Evolutionary conservation across 2,113 vertebrate genomes (phyloP).

Genomic region (Nycticryphes semicollaris): DNA sequence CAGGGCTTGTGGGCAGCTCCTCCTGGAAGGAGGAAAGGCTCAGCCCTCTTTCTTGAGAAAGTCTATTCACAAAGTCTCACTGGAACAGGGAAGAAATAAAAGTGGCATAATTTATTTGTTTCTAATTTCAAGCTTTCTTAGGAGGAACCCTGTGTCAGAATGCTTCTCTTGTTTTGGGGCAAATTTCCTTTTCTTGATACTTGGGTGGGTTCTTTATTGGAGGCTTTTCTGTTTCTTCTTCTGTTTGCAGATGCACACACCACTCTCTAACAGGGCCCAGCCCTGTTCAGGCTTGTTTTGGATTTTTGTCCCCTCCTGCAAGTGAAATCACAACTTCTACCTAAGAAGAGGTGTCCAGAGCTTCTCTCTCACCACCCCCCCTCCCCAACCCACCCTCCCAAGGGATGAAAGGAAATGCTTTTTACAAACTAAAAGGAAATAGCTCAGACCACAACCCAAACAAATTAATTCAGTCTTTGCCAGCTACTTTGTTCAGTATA

Average conservation of each 20-base stretch:
- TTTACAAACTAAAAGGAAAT: neutral
- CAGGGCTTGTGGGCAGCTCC: neutral
- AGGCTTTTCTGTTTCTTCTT: neutral
- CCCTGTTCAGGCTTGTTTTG: neutral
- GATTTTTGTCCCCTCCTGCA: neutral
- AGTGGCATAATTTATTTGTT: neutral
- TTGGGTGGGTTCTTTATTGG: neutral
- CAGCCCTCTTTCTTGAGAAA: neutral
- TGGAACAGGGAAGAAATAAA: neutral
- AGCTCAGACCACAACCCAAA: neutral
- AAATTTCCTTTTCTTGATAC: neutral
- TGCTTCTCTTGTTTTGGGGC: neutral
- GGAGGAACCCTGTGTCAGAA: neutral
- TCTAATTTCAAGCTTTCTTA: neutral
- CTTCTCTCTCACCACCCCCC: fast-evolving
- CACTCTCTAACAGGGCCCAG: neutral
- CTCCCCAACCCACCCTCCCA: neutral
- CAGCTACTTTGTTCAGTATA: neutral
- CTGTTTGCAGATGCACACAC: neutral
- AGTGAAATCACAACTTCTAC: neutral
- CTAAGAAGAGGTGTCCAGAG: neutral
- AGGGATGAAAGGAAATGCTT: neutral
- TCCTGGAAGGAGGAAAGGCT: neutral
- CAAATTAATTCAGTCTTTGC: neutral
- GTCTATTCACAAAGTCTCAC: neutral